Percentiles rank a stretch among this genome's conserved stretches.
Evolutionary conservation across 2,113 vertebrate species (phyloP).

Genomic region (Columba janthina): DNA sequence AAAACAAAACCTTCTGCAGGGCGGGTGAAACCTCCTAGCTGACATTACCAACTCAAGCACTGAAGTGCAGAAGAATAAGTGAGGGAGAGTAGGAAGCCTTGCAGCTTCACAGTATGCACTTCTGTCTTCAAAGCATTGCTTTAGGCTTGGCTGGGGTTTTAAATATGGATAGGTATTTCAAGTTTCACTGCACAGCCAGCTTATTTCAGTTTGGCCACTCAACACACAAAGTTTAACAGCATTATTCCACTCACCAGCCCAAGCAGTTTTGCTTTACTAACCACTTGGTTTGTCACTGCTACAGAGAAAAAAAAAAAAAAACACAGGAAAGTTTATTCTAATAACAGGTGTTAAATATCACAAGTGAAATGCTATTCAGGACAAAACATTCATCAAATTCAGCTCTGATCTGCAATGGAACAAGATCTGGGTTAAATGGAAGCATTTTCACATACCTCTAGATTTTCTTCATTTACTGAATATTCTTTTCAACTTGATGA

Average conservation of each 20-base stretch:
- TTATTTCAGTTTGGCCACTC: background rate
- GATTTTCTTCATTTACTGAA: background rate
- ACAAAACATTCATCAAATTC: background rate
- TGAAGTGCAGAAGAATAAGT: background rate
- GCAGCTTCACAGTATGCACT: background rate
- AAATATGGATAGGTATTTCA: background rate
- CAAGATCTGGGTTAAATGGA: background rate
- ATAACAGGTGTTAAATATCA: background rate
- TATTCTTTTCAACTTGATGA: background rate
- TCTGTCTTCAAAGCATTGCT: background rate
- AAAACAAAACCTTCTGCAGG: background rate
- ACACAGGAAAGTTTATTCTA: background rate
- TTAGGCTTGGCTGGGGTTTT: background rate
- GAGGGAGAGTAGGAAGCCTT: background rate
- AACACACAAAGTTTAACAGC: rapidly evolving
- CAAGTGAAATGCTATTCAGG: background rate
- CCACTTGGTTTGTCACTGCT: background rate
- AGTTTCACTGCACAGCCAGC: background rate
- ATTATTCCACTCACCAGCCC: background rate
- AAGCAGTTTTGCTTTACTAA: background rate
- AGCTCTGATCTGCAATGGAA: background rate
- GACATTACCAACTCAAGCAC: background rate
- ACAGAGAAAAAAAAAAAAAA: background rate
- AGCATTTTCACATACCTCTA: background rate
- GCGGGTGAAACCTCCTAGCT: background rate